phyloP scores from a whole-genome alignment of 2,797 vertebrate genomes.

The Leuciscus waleckii region DNA sequence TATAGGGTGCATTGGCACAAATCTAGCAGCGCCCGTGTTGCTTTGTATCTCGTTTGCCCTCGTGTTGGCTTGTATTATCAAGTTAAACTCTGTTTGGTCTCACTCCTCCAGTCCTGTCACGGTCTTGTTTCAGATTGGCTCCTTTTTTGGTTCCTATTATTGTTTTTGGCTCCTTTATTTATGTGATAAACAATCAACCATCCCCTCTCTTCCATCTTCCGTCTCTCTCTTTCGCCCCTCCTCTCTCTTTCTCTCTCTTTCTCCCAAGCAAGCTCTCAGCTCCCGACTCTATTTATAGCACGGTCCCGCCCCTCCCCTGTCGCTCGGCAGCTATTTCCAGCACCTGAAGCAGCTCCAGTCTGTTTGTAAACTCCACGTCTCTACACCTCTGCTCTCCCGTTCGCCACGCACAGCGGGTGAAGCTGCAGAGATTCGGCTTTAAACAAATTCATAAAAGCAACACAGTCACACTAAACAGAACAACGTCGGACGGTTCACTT shows the following conservation, averaged over 20 bases:
- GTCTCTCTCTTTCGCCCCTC: not conserved
- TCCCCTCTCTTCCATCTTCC: constrained; percentile 24
- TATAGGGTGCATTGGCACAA: not conserved
- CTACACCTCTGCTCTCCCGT: constrained; percentile 39
- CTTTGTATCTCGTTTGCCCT: constrained; percentile 20
- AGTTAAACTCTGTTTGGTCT: constrained; percentile 9
- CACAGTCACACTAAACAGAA: not conserved
- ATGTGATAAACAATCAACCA: constrained; percentile 21
- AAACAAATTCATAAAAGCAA: constrained; percentile 27
- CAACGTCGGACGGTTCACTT: not conserved
- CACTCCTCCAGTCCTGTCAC: constrained; percentile 3
- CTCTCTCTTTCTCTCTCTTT: constrained; percentile 52
- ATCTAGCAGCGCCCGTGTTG: not conserved
- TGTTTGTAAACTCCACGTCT: constrained; percentile 68
- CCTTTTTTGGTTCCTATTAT: constrained; percentile 14
- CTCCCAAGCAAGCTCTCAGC: constrained; percentile 51
- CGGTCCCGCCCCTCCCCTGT: constrained; percentile 63
- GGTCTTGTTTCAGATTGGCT: constrained; percentile 25
- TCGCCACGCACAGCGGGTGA: constrained; percentile 24
- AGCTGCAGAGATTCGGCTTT: constrained; percentile 37
- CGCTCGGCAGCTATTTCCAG: constrained; percentile 69
- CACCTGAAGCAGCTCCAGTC: constrained; percentile 61
- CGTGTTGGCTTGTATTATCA: constrained; percentile 22
- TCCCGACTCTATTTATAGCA: constrained; percentile 66
- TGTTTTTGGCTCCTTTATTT: constrained; percentile 44